phyloP scores from a whole-genome alignment of 2,888 invertebrate species.

The Epinotia demarniana region DNA sequence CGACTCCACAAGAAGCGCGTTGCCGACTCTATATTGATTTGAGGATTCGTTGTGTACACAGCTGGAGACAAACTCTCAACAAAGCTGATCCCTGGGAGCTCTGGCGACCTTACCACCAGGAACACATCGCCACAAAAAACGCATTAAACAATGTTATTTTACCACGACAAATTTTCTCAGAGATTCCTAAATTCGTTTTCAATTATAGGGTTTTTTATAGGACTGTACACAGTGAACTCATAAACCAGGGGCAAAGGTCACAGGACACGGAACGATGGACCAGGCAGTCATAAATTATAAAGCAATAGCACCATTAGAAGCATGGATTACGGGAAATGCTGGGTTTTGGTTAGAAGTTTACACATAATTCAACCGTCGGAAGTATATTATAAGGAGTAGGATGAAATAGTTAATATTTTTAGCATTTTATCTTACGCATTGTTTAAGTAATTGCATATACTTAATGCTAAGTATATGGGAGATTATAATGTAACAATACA shows the following conservation, averaged over 20 bases:
- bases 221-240: slow-evolving; percentile 10
- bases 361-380: neutral
- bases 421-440: no score
- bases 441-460: no score
- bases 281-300: slow-evolving; percentile 21
- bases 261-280: slow-evolving; percentile 18
- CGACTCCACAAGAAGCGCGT: no score
- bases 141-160: neutral
- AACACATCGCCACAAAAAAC: no score
- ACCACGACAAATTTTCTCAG: neutral
- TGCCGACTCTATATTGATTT: no score
- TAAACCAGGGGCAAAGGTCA: slow-evolving; percentile 31
- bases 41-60: no score
- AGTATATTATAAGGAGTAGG: neutral
- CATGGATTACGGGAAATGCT: slow-evolving; percentile 7
- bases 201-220: slow-evolving; percentile 13
- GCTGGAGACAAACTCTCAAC: no score
- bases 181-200: slow-evolving; percentile 15
- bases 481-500: no score
- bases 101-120: no score
- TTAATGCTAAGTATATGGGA: no score
- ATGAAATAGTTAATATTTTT: neutral
- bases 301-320: slow-evolving; percentile 17
- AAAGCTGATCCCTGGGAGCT: no score
- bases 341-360: neutral